These are phyloP conservation scores for Cydia amplana DNA, from an alignment of 1,140 invertebrate genomes.

Conservation along the genomic window DNA sequence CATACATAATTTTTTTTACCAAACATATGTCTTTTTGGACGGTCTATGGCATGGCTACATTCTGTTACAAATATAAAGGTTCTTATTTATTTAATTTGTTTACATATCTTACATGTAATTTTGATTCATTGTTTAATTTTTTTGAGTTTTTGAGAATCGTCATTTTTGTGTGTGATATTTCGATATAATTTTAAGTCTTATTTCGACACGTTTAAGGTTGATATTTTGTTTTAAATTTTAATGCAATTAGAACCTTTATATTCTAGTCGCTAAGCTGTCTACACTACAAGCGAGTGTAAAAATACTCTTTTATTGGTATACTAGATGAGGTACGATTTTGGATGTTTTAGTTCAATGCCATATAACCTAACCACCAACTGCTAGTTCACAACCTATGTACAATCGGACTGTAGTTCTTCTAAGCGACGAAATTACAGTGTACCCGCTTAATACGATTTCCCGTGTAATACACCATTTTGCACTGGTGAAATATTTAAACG, in stretches of 20 bases:
- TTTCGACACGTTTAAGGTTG: not conserved
- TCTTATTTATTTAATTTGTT: too few species aligned
- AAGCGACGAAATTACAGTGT: not conserved
- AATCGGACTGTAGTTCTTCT: not conserved
- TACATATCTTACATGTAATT: too few species aligned
- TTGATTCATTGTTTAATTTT: too few species aligned
- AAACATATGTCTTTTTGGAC: too few species aligned
- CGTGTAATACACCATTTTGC: too few species aligned
- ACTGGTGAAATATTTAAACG: too few species aligned
- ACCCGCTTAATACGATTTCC: too few species aligned
- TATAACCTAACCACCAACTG: conserved; percentile 35
- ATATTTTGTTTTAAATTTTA: conserved; percentile 51
- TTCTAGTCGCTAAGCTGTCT: not conserved
- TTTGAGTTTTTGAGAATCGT: too few species aligned
- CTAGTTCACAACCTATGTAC: conserved; percentile 60
- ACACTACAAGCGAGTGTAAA: conserved; percentile 48
- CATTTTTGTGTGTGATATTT: too few species aligned
- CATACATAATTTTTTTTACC: too few species aligned
- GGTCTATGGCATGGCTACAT: too few species aligned
- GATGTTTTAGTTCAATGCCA: conserved; percentile 39
- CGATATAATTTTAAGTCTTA: not conserved
- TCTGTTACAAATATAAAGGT: too few species aligned
- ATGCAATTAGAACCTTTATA: conserved; percentile 59
- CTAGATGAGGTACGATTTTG: conserved; percentile 56
- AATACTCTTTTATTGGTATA: conserved; percentile 55